Percentiles rank a stretch among this genome's conserved stretches.
phyloP scores from a whole-genome alignment of 2,797 vertebrate genomes.

The Oreochromis grahami region DNA sequence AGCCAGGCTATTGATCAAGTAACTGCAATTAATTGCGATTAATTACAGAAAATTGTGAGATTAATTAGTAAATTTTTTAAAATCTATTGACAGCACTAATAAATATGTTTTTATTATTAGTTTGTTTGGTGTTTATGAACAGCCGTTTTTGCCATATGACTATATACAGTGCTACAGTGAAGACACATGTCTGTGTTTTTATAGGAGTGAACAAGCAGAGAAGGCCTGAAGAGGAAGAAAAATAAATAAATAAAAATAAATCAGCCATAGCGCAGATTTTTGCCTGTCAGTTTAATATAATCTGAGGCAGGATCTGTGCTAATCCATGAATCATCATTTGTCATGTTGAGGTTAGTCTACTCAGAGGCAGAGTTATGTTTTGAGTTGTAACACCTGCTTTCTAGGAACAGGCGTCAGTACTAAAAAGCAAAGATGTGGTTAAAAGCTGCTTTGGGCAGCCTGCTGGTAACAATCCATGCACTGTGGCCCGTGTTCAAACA shows the following conservation, averaged over 20 bases:
- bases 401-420: neutral
- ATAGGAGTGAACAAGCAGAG: neutral
- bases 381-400: neutral
- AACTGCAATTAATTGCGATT: neutral
- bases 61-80: neutral
- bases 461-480: neutral
- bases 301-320: neutral
- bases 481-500: neutral
- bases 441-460: neutral
- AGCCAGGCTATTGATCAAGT: rapidly evolving
- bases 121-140: neutral
- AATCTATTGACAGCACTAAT: neutral
- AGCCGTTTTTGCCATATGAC: neutral
- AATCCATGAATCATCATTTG: neutral
- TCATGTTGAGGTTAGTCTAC: neutral
- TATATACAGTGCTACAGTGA: neutral
- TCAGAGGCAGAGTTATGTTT: neutral
- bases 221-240: neutral
- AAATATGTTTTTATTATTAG: neutral
- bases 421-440: neutral
- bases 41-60: neutral
- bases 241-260: neutral
- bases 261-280: neutral
- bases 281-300: neutral
- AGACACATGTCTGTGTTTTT: neutral